A percentile compares a stretch with the other conserved stretches of the same genome.
These are phyloP conservation scores for Trachelus iudaicus DNA, from an alignment of 2,888 invertebrate species.

Conservation along the genomic window DNA sequence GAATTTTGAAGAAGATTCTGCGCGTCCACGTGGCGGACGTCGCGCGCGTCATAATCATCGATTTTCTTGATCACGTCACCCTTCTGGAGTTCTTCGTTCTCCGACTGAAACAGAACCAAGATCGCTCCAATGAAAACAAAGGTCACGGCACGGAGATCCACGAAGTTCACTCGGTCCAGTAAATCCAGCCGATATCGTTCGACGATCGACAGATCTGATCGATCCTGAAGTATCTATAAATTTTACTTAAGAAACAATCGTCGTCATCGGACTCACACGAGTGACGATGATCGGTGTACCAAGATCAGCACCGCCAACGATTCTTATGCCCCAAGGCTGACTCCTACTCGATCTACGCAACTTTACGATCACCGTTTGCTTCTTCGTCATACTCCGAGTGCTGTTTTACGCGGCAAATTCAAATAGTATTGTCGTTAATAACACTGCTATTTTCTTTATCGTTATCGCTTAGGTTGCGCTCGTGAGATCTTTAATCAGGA, in stretches of 20 bases:
- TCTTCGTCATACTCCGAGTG: slow-evolving; percentile 71
- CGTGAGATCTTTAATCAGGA: neutral
- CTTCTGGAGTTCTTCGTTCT: slow-evolving; percentile 81
- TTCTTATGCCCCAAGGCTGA: slow-evolving; percentile 87
- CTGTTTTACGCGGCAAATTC: neutral
- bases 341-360: slow-evolving; percentile 77
- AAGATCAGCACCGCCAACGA: slow-evolving; percentile 88
- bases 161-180: neutral
- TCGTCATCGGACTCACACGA: slow-evolving; percentile 73
- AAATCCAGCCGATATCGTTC: neutral
- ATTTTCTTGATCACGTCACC: slow-evolving; percentile 94
- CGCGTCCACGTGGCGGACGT: slow-evolving; percentile 91
- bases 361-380: slow-evolving; percentile 81
- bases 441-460: neutral
- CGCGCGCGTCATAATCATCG: slow-evolving; percentile 88
- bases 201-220: neutral
- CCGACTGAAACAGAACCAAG: slow-evolving; percentile 75
- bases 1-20: slow-evolving; percentile 88
- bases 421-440: neutral
- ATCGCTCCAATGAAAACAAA: slow-evolving; percentile 21
- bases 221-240: neutral
- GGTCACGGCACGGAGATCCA: neutral
- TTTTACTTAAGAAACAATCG: neutral
- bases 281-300: slow-evolving; percentile 89
- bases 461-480: neutral